Percentiles rank a stretch among this genome's conserved stretches.
Evolutionary conservation across 2,888 invertebrate species (phyloP).

Genomic region (Micoletzkya japonica): DNA sequence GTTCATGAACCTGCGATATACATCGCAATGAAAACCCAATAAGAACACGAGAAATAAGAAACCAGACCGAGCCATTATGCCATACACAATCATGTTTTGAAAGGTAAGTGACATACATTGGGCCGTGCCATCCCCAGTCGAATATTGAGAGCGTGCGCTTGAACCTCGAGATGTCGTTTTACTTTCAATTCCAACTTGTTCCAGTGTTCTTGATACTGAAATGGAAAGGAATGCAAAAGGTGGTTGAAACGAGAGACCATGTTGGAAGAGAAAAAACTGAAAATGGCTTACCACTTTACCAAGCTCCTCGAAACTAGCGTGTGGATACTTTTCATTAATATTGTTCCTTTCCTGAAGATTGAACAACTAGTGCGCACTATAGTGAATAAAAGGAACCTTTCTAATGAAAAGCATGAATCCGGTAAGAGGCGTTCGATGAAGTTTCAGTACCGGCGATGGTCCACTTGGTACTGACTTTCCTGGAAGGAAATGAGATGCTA

Average conservation of each 20-base stretch:
- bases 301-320: background rate
- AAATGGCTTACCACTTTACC: background rate
- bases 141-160: slow-evolving; percentile 9
- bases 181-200: background rate
- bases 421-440: background rate
- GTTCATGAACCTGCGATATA: too few species aligned
- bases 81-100: background rate
- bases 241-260: background rate
- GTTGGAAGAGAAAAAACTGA: background rate
- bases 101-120: background rate
- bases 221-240: background rate
- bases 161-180: background rate
- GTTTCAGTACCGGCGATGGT: too few species aligned
- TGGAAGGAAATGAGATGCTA: background rate
- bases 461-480: too few species aligned
- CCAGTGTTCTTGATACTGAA: slow-evolving; percentile 15
- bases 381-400: slow-evolving; percentile 5
- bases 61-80: too few species aligned
- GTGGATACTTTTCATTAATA: slow-evolving; percentile 5
- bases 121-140: slow-evolving; percentile 8
- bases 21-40: too few species aligned
- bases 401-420: slow-evolving; percentile 23
- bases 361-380: background rate
- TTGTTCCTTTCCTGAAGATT: slow-evolving; percentile 5
- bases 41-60: too few species aligned